Evolutionary conservation across 2,888 invertebrate genomes (phyloP).

Genomic region (Dioctria rufipes): DNA sequence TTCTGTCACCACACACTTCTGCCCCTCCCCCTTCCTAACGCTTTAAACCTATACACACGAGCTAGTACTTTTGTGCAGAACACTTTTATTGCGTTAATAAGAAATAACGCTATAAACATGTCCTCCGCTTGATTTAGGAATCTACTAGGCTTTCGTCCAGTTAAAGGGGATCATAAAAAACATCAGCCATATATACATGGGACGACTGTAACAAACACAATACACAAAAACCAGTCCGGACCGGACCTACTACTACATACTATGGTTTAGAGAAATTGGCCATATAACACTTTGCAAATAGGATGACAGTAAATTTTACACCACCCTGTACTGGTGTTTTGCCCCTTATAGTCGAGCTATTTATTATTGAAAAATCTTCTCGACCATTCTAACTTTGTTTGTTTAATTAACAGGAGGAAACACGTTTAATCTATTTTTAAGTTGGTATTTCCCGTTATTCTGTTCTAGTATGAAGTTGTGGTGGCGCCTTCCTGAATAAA

Average conservation of each 20-base stretch:
- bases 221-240: constrained; percentile 20
- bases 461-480: background rate
- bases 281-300: constrained; percentile 56
- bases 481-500: background rate
- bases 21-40: background rate
- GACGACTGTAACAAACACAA: constrained; percentile 16
- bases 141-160: constrained; percentile 58
- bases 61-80: constrained; percentile 58
- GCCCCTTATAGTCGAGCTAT: constrained; percentile 46
- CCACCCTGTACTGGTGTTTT: constrained; percentile 24
- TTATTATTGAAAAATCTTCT: constrained; percentile 52
- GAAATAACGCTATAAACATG: constrained; percentile 70
- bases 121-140: constrained; percentile 68
- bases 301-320: constrained; percentile 55
- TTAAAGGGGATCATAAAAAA: constrained; percentile 52
- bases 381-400: constrained; percentile 48
- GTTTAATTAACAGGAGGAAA: constrained; percentile 48
- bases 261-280: constrained; percentile 53
- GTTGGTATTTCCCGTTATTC: constrained; percentile 3
- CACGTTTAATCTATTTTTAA: constrained; percentile 46
- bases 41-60: background rate
- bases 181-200: constrained; percentile 33
- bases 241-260: constrained; percentile 2
- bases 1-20: background rate
- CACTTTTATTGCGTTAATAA: constrained; percentile 68